Conservation (phyloP, 1,140 invertebrate species). For the Apis cerana region DNA sequence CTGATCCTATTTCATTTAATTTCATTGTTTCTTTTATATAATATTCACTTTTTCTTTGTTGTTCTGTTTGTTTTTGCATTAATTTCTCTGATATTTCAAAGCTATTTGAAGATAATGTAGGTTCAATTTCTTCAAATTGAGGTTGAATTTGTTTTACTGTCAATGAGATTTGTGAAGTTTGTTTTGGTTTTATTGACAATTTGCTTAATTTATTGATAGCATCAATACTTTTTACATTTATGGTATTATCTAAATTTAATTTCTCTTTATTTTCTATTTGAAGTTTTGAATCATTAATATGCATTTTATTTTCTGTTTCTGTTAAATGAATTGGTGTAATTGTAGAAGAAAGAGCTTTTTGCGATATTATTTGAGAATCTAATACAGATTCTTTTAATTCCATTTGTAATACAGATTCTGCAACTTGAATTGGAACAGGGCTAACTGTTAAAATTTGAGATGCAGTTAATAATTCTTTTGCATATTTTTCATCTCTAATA, state of each 20-base stretch:
- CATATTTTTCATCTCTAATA: constrained; percentile 43
- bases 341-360: constrained; percentile 73
- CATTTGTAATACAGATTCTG: constrained; percentile 76
- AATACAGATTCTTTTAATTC: constrained; percentile 74
- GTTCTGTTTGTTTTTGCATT: background rate
- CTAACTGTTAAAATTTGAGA: constrained; percentile 53
- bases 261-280: background rate
- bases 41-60: constrained; percentile 14
- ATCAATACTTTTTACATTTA: background rate
- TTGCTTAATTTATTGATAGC: constrained; percentile 9
- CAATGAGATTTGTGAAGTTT: background rate
- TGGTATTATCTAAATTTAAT: background rate
- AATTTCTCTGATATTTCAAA: background rate
- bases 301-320: constrained; percentile 30
- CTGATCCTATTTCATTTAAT: background rate
- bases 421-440: constrained; percentile 77
- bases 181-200: background rate
- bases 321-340: constrained; percentile 63
- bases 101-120: background rate
- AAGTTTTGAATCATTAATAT: constrained; percentile 36
- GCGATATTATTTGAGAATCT: constrained; percentile 62
- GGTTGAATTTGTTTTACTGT: background rate
- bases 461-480: constrained; percentile 46
- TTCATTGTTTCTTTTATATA: background rate
- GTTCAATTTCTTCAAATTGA: background rate